Evolutionary conservation across 2,797 vertebrate species (phyloP).

Genomic region (Otus scops): DNA sequence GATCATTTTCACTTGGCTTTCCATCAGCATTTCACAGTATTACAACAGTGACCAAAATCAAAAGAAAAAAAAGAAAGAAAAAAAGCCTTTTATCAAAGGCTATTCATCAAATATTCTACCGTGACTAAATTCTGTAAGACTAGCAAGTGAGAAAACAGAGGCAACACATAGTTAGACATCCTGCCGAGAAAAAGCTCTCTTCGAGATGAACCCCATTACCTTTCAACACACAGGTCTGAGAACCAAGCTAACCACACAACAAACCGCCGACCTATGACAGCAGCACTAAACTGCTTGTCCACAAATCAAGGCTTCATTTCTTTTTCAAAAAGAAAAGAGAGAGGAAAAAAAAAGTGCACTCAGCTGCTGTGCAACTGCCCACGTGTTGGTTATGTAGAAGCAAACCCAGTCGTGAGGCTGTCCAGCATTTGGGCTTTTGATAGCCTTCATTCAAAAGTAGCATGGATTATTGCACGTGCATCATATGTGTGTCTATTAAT

Average conservation of each 20-base stretch:
- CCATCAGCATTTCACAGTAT: conserved; percentile 33
- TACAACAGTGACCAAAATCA: neutral
- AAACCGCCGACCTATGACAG: conserved; percentile 38
- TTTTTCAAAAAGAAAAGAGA: neutral
- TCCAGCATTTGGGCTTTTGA: neutral
- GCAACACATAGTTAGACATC: conserved; percentile 26
- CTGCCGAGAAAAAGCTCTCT: conserved; percentile 47
- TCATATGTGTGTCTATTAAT: neutral
- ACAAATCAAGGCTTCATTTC: neutral
- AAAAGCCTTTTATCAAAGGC: conserved; percentile 8
- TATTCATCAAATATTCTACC: conserved; percentile 25
- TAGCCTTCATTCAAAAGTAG: neutral
- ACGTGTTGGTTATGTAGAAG: rapidly evolving
- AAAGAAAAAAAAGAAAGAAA: neutral
- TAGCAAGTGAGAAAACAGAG: conserved; percentile 35
- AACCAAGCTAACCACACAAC: conserved; percentile 62
- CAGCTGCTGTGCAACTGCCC: neutral
- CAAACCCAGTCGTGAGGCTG: neutral
- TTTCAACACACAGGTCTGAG: conserved; percentile 46
- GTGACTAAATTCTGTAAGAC: conserved; percentile 42
- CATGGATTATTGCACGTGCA: rapidly evolving
- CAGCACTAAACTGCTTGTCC: neutral
- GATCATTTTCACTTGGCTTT: neutral
- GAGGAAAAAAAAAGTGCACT: rapidly evolving
- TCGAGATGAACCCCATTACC: conserved; percentile 50